Percentiles rank a stretch among this genome's conserved stretches.
Conservation (phyloP, 1,140 invertebrate species). For the Euwallacea fornicatus region DNA sequence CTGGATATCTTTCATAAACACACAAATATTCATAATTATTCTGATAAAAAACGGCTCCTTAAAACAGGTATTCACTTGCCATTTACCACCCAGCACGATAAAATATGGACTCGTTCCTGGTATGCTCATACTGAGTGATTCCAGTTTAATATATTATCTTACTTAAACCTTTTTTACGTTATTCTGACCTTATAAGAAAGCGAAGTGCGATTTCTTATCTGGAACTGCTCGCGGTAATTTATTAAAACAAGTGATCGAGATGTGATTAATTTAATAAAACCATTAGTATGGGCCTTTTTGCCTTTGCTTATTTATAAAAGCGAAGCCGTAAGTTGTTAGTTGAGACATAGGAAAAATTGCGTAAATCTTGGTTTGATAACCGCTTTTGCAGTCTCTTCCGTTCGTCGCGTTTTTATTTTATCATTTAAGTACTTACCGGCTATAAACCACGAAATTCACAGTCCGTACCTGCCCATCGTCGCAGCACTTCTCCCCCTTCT, state of each 20-base stretch:
- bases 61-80: conserved; percentile 7
- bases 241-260: conserved; percentile 25
- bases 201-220: conserved; percentile 19
- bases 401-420: too few relatives aligned
- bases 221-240: conserved; percentile 13
- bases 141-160: conserved; percentile 25
- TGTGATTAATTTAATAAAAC: conserved; percentile 27
- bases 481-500: neutral
- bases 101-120: conserved; percentile 19
- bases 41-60: neutral
- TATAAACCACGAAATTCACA: too few relatives aligned
- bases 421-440: too few relatives aligned
- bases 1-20: too few relatives aligned
- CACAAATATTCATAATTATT: too few relatives aligned
- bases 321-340: too few relatives aligned
- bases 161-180: conserved; percentile 18
- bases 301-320: neutral
- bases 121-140: conserved; percentile 22
- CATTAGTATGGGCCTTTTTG: conserved; percentile 17
- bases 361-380: too few relatives aligned
- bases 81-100: conserved; percentile 27
- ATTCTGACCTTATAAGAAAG: conserved; percentile 16
- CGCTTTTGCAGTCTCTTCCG: too few relatives aligned
- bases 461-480: too few relatives aligned
- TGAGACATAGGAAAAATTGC: too few relatives aligned